Base-by-base conservation (phyloP, 2,888 invertebrate genomes). In the Drosophila prostipennis region DNA sequence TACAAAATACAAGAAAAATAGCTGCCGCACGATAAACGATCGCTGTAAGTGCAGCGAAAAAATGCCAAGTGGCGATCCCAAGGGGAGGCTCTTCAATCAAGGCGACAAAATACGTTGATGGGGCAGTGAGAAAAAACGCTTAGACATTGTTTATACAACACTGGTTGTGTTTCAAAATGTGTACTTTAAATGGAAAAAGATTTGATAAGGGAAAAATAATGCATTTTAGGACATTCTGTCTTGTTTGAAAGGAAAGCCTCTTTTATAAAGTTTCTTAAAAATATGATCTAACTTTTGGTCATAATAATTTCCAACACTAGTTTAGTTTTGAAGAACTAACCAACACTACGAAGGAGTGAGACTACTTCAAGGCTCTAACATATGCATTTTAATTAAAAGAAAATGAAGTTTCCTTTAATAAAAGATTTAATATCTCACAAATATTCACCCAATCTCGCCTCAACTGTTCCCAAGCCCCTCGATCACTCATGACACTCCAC, bases 401-500 rank as follows among this genome's bases (percentile, higher is more conserved):
- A 26, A 26, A 26, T 11, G 3, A 34, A 11, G 11, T 6, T 13
- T 53, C 13, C 14, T 42, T 6, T 16, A 36, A 42, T 43, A 42
- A 43, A 26, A 16, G 14, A 59, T 43, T 34, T 14, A 11, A 8
- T 39, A 48, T 6, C 34, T 40, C 29, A 42, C 10, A 36, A 19
- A 19, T 46, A n/a, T 11, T 45, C 14, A 16, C 7, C 11, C 19
- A n/a, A 32, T 46, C 14, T 34, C 16, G 13, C 8, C 4, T 19
- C 3, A 42, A 23, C n/a, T 29, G 43, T 42, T 29, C 29, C 14
- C 59, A 46, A 46, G 36, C 55, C 42, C n/a, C 61, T 61, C 48
- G 46, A 61, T 59, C 61, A 61, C 46, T 60, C 60, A 45, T 19
- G 34, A 14, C 46, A 40, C 45, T 48, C 48, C 40, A 26, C 19